Conservation (phyloP, 2,113 vertebrate species). For the Micronycteris hirsuta region DNA sequence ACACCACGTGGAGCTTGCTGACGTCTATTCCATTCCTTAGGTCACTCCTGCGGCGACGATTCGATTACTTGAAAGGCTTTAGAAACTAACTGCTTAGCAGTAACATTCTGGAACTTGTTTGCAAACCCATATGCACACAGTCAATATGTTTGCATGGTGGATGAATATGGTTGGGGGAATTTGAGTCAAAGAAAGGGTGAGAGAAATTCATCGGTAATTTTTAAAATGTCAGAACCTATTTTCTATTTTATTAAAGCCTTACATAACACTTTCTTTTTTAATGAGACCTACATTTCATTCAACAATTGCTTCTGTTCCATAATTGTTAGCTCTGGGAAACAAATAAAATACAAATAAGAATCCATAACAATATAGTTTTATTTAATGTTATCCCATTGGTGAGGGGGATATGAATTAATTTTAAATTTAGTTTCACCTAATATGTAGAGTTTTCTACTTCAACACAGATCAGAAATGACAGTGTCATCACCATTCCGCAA, state of each 20-base stretch:
- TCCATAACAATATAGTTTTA: neutral
- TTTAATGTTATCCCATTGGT: neutral
- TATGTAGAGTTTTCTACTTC: neutral
- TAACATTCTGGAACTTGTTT: slow-evolving; percentile 1
- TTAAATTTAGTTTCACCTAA: neutral
- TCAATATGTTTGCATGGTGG: neutral
- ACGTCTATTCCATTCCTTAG: neutral
- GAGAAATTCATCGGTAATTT: neutral
- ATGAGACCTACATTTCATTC: neutral
- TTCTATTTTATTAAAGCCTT: slow-evolving; percentile 14
- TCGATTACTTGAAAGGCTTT: neutral
- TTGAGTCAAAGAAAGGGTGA: neutral
- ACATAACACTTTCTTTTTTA: slow-evolving; percentile 10
- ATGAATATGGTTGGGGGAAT: neutral
- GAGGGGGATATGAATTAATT: neutral
- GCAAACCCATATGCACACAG: neutral
- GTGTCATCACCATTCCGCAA: neutral
- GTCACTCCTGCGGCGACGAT: neutral
- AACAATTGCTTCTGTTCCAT: neutral
- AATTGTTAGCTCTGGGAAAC: neutral
- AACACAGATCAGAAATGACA: neutral
- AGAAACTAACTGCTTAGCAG: neutral
- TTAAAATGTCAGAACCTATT: neutral
- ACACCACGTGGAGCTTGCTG: neutral
- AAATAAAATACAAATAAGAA: slow-evolving; percentile 35